Base-by-base conservation (phyloP, 2,888 invertebrate genomes). In the Drosophila macrothrix region DNA sequence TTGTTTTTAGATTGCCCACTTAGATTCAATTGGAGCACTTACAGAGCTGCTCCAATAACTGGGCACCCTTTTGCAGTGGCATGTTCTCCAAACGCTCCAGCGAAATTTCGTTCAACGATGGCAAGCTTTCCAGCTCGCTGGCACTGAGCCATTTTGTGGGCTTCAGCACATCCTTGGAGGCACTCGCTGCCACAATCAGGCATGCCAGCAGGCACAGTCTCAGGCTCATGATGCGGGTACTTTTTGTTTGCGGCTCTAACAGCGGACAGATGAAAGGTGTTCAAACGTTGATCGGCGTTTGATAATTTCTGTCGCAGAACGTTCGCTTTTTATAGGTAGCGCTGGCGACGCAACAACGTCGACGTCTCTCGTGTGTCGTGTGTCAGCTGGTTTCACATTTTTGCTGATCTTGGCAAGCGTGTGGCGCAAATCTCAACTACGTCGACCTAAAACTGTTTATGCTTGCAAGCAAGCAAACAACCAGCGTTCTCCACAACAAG, bases 1-100 rank as follows among this genome's bases (percentile, higher is more conserved):
- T 16, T 16, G 14, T 10, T 59, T 37, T 39, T 54, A 49, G 39
- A 33, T 39, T 22, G 19, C 14, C 14, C 1, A 22, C 16, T 16
- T 5, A n/a, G 4, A 35, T 7, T 9, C 35, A 29, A 9, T 14
- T 29, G 3, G 4, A 29, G 16, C 4, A 86, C 92, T 87, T 73
- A 91, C 91, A 92, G 59, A 92, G 64, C 56, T 82, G 78, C 60
- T 89, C 80, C 35, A 90, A n/a, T 69, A 90, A 60, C 19, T 86
- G 65, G 59, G 92, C 91, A 19, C 89, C 92, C 52, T 84, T 82
- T 25, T 81, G 61, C 41, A 82, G 56, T 0, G 92, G 73, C 90
- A 90, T 83, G 39, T 73, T 78, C 76, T 92, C 92, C 80, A 92
- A 62, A 28, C 72, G 70, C 60, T 90, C 76, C 65, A 89, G 75